Evolutionary conservation across 2,888 invertebrate genomes (phyloP).

Genomic region (Nomada flava): DNA sequence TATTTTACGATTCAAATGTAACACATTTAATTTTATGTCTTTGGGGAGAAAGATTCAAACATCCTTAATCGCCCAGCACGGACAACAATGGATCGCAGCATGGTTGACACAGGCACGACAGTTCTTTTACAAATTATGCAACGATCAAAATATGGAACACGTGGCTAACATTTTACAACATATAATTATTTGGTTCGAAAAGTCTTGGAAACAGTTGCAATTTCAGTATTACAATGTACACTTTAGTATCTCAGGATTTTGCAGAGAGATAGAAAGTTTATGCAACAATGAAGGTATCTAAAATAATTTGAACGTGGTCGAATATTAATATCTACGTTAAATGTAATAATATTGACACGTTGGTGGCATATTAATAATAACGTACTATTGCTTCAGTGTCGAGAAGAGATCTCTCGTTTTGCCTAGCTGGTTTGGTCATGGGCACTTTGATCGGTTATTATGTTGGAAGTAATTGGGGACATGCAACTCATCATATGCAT

Average conservation of each 20-base stretch:
- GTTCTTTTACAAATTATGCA: conserved; percentile 69
- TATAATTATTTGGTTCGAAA: conserved; percentile 71
- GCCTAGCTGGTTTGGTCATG: conserved; percentile 83
- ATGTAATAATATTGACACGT: background rate
- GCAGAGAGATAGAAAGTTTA: conserved; percentile 70
- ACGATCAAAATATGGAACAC: conserved; percentile 72
- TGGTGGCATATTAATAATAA: background rate
- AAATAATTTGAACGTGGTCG: conserved; percentile 12
- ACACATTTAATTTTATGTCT: conserved; percentile 24
- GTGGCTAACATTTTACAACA: conserved; percentile 68
- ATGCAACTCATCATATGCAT: conserved; percentile 78
- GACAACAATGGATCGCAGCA: conserved; percentile 74
- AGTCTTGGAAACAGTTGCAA: conserved; percentile 71
- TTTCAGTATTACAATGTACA: conserved; percentile 72
- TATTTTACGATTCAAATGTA: background rate
- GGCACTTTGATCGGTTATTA: conserved; percentile 84
- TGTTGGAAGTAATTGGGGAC: conserved; percentile 81
- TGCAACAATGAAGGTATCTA: conserved; percentile 72
- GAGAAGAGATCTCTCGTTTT: conserved; percentile 83
- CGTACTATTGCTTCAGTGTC: conserved; percentile 80
- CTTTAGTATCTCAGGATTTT: conserved; percentile 72
- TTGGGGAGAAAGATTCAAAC: conserved; percentile 74
- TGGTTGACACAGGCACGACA: conserved; percentile 71
- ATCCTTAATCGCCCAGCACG: conserved; percentile 74
- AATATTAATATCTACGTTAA: background rate